phyloP scores from a whole-genome alignment of 1,140 invertebrate genomes.

The Drosophila elegans region DNA sequence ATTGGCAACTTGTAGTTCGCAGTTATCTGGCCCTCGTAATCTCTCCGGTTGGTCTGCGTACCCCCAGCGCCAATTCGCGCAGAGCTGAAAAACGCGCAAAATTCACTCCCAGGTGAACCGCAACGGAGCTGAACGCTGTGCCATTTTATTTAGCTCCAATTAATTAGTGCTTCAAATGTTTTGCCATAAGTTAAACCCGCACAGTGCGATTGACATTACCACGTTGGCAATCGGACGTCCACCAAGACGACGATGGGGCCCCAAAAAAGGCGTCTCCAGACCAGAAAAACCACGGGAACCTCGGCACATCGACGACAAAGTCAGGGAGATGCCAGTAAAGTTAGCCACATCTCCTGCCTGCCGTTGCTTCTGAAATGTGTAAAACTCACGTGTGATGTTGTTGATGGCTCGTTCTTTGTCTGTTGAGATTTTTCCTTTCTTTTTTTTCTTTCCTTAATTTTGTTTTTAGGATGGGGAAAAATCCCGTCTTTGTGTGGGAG shows the following conservation, averaged over 20 bases:
- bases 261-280: constrained; percentile 55
- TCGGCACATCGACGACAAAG: constrained; percentile 22
- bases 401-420: constrained; percentile 62
- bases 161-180: constrained; percentile 85
- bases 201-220: constrained; percentile 83
- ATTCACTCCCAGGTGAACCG: constrained; percentile 38
- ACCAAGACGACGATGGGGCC: constrained; percentile 35
- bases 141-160: constrained; percentile 85
- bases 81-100: constrained; percentile 51
- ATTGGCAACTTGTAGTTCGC: constrained; percentile 84
- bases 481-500: constrained; percentile 56
- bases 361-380: constrained; percentile 80
- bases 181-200: constrained; percentile 84
- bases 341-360: constrained; percentile 58
- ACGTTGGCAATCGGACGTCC: constrained; percentile 68
- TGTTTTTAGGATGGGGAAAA: constrained; percentile 4
- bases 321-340: constrained; percentile 33
- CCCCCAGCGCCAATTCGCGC: constrained; percentile 65
- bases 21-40: constrained; percentile 83
- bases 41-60: constrained; percentile 69
- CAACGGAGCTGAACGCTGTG: constrained; percentile 62
- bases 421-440: constrained; percentile 8
- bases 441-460: background rate
- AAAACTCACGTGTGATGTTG: constrained; percentile 81
- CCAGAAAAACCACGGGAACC: constrained; percentile 1